Base-by-base conservation (phyloP, 2,797 vertebrate genomes). In the Lagocephalus sceleratus region DNA sequence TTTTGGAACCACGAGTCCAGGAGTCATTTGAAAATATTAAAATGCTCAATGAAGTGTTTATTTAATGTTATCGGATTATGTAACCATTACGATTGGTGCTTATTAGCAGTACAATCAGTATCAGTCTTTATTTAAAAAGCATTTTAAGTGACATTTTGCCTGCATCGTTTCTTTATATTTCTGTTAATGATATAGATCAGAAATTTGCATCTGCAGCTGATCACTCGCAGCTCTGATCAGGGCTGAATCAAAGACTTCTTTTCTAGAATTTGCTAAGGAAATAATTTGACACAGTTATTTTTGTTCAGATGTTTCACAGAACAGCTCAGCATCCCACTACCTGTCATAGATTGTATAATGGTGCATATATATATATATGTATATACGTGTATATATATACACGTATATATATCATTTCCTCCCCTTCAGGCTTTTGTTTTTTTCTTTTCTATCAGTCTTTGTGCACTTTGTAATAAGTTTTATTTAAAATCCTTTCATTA, bases 401-500 rank as follows among this genome's bases (percentile, higher is more conserved):
- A 14, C n/a, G n/a, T 14, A 35, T 35, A 35, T 35, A 14, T 35
- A 3, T 35, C 4, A 10, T 51, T 66, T 63, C 52, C 0, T 47
- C 59, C 74, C 56, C 67, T 80, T 73, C 82, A 72, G 68, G 71
- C 73, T 79, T 76, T 83, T 71, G 63, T 41, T 66, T 67, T 63
- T 51, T 47, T 42, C 3, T 55, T 73, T 79, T 80, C 17, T 76
- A 51, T 68, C 71, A 50, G 44, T 78, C 23, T 83, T 78, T 81
- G 61, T 82, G 81, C 87, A 86, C 87, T 89, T 88, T 87, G 60
- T 79, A 66, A 65, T 55, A 59, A 43, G 43, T 75, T 83, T 67
- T 52, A 66, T 81, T 71, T 75, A 42, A 49, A 57, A 57, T 40
- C 2, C n/a, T 64, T 60, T 51, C 54, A 51, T 66, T 72, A 61